Evolutionary conservation across 2,113 vertebrate species (phyloP).

Genomic region (Geococcyx californianus): DNA sequence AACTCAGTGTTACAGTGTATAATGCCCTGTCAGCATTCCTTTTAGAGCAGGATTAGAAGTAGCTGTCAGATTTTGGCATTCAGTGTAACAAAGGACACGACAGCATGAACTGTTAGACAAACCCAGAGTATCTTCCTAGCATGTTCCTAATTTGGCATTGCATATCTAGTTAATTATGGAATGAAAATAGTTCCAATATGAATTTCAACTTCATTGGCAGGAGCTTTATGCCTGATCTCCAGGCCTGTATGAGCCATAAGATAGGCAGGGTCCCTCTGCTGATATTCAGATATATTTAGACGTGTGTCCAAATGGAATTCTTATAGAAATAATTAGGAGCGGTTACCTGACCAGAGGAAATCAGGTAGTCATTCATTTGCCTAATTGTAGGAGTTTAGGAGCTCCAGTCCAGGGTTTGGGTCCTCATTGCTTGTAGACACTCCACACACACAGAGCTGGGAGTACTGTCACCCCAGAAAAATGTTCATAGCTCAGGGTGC

Average conservation of each 20-base stretch:
- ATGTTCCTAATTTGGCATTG: background rate
- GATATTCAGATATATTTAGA: background rate
- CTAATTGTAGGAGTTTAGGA: background rate
- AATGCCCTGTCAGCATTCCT: background rate
- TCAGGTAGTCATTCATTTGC: background rate
- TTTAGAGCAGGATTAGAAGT: background rate
- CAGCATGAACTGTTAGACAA: background rate
- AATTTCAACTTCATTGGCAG: background rate
- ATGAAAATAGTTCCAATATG: background rate
- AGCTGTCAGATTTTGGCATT: background rate
- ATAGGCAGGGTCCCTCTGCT: background rate
- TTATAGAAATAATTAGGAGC: background rate
- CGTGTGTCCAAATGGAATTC: background rate
- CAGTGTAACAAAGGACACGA: background rate
- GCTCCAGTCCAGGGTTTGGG: background rate
- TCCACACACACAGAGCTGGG: background rate
- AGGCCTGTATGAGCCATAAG: background rate
- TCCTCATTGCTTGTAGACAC: background rate
- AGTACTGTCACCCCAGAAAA: background rate
- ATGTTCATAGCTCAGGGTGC: background rate
- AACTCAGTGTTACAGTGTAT: background rate
- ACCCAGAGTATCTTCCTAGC: background rate
- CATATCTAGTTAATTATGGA: background rate
- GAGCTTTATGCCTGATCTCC: background rate
- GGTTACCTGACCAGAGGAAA: background rate